Evolutionary conservation across 2,888 invertebrate species (phyloP), one percentile per base, ranked within the genome.

Genomic region (Cephus rjabovi): DNA sequence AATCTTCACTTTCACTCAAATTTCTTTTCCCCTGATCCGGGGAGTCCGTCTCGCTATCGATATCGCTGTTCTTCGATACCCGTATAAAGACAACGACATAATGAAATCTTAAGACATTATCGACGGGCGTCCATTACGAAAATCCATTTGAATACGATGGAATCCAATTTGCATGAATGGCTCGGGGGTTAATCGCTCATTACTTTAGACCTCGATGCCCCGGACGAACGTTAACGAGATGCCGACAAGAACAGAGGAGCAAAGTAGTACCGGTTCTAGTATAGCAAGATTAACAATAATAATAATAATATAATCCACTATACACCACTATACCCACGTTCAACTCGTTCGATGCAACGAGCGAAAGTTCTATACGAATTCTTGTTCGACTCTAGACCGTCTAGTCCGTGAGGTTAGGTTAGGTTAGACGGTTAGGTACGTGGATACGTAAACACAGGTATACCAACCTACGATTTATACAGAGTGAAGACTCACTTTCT

Each of bases 401-500:
- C 56, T 23, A 56, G 56, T 56, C 23, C 9, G 40, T 6, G 9
- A 56, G 40, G 40, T 56, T 56, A 56, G 56, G 23, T 56, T 56
- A 56, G 56, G 56, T 23, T 56, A 56, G 56, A 56, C 56, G 56
- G 56, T 23, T 9, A 56, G 23, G 56, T 56, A 56, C 23, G 9
- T 56, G 56, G 56, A 56, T 23, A 56, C 56, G 23, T 56, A 56
- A 56, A 56, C 56, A 56, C 23, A 56, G 9, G 56, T 56, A 56
- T 56, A 56, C 56, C 56, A 23, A 56, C 9, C 23, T 56, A 56
- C 56, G 56, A 56, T 1, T 23, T 56, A 56, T 0, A 70, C 34
- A 12, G 76, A n/a, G 40, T 23, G 31, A 12, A 30, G 75, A 71
- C 11, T 77, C 77, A 77, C 77, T 77, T 77, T 77, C 75, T 69